Evolutionary conservation across 2,797 vertebrate genomes (phyloP).

Genomic region (Cryptoprocta ferox): DNA sequence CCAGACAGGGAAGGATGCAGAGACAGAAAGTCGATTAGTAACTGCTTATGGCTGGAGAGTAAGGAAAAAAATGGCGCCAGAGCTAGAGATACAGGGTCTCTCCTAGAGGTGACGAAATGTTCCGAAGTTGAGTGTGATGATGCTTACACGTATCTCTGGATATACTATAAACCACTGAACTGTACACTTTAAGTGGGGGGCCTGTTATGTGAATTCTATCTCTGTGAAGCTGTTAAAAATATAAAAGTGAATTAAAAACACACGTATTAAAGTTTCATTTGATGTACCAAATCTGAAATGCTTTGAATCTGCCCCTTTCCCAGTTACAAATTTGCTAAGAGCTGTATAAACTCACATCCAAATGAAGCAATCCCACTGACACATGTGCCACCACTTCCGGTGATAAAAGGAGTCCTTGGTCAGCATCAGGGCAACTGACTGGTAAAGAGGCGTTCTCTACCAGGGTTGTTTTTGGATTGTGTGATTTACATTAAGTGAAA

Average conservation of each 20-base stretch:
- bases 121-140: background rate
- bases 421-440: background rate
- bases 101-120: background rate
- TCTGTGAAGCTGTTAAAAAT: background rate
- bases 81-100: background rate
- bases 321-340: background rate
- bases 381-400: accelerated
- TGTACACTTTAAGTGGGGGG: background rate
- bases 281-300: background rate
- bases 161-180: background rate
- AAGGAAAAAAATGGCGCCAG: too few species aligned
- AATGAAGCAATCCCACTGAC: accelerated
- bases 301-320: background rate
- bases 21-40: background rate
- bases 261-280: background rate
- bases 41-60: background rate
- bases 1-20: background rate
- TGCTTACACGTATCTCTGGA: background rate
- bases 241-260: background rate
- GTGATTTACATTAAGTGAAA: background rate
- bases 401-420: background rate
- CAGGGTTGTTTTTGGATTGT: background rate
- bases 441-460: background rate
- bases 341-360: background rate
- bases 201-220: background rate